Base-by-base conservation (phyloP, 2,888 invertebrate genomes). In the Dynastes maya region DNA sequence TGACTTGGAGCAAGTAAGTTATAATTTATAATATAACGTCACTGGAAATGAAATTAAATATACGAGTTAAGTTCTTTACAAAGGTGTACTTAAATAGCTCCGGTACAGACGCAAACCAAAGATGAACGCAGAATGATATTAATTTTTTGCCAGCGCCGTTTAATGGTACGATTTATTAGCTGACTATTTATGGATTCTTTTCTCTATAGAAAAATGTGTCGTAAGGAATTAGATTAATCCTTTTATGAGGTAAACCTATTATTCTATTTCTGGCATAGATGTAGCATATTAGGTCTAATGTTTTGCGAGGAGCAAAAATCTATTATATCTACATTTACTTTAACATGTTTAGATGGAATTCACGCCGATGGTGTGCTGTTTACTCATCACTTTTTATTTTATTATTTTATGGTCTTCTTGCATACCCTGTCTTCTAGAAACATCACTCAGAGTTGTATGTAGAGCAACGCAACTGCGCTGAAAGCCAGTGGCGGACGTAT, bases 11-110 rank as follows among this genome's bases (percentile, higher is more conserved):
- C 72, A 82, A 87, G 86, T 86, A 86, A 87, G 86, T 86, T 87
- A 87, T 87, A 87, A 87, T 87, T 87, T 87, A 87, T 86, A 86
- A 86, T 86, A 74, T 74, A 86, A 85, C 83, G 87, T 86, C 86
- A 86, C 83, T 81, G 82, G 84, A 85, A 85, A 85, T 84, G 85
- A 86, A 87, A 87, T 87, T 86, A 85, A 86, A 85, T 84, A 84
- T 85, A 84, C 83, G 82, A 74, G 83, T 82, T 84, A 78, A 81
- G 80, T 83, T 85, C 83, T 85, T 85, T 81, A 83, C 82, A 84
- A 84, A 84, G 83, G 83, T 83, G 75, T 78, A 74, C 78, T 64
- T 78, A 63, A 80, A 80, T 74, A 61, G 77, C 79, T 63, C 71
- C 75, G 76, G 64, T 78, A 78, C 53, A 78, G 64, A 49, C 64